Base-by-base conservation (phyloP, 2,113 vertebrate genomes). In the Odontophorus gujanensis region DNA sequence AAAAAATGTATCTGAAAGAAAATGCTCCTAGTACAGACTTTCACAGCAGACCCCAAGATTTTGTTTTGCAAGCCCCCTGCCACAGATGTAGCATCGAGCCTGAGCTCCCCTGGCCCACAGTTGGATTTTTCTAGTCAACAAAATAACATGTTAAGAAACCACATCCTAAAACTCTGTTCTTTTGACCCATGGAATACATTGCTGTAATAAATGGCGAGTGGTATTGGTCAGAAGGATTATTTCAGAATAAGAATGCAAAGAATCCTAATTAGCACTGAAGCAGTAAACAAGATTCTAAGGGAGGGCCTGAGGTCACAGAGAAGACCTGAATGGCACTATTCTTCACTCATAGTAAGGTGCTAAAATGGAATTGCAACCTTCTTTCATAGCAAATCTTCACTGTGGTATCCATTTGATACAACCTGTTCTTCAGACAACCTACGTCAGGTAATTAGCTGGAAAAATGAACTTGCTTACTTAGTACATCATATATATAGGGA, bases 1-100 rank as follows among this genome's bases (percentile, higher is more conserved):
- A 96, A 28, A 92, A 91, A 51, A 83, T 18, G 9, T 36, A 63
- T 88, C 58, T 58, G 43, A 73, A 90, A 81, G 93, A 81, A 94
- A 94, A 58, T 88, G 73, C 61, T 81, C 68, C 78, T 82, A 38
- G 6, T 65, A 84, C 71, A 94, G 81, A 84, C 15, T 76, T 87
- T 32, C 73, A 25, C 79, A 89, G 69, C 79, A 89, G 69, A n/a
- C 22, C 36, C 53, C 72, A 36, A 42, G 55, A 55, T 82, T 83
- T 26, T 73, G 30, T 1, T 13, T 45, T 73, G 55, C 45, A 81
- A 92, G 30, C 24, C 53, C 32, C 6, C 58, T 55, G 24, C 43
- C 55, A 43, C 40, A 73, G 63, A 24, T 14, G 43, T 48, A 80
- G 76, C 59, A 81, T 3, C 40, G 4, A 53, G 69, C 79, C 80